Percentiles rank a stretch among this genome's conserved stretches.
These are phyloP conservation scores for Octopus sinensis DNA, from an alignment of 1,140 invertebrate genomes.

Conservation along the genomic window DNA sequence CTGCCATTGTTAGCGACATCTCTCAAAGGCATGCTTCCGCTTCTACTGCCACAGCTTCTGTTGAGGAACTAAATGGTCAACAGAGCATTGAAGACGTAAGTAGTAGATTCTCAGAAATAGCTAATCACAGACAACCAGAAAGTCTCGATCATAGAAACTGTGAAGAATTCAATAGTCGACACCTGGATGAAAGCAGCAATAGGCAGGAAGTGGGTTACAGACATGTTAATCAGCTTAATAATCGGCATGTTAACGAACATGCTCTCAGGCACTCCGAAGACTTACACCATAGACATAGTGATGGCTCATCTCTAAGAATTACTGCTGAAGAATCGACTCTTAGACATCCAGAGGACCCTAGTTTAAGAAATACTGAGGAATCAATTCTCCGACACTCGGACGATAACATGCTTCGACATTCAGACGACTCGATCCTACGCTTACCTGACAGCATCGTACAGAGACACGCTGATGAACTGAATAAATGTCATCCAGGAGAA, in stretches of 20 bases:
- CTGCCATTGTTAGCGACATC: not conserved
- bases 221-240: not conserved
- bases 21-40: constrained; percentile 2
- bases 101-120: constrained; percentile 8
- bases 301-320: not conserved
- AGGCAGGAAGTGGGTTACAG: not conserved
- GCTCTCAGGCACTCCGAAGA: not conserved
- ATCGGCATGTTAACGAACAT: not conserved
- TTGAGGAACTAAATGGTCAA: constrained; percentile 1
- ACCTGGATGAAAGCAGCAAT: not conserved
- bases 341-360: constrained; percentile 2
- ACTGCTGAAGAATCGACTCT: not conserved
- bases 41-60: not conserved
- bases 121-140: constrained; percentile 9
- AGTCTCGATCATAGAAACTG: not conserved
- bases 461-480: not conserved
- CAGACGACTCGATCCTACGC: not conserved
- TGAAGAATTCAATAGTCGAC: not conserved
- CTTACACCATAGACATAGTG: constrained; percentile 3
- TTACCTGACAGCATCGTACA: not conserved
- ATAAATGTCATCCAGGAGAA: constrained; percentile 2
- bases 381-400: constrained; percentile 2
- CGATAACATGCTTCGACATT: not conserved
- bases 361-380: not conserved
- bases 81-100: not conserved